Conservation (phyloP, 2,797 vertebrate genomes). For the Tinamus major region DNA sequence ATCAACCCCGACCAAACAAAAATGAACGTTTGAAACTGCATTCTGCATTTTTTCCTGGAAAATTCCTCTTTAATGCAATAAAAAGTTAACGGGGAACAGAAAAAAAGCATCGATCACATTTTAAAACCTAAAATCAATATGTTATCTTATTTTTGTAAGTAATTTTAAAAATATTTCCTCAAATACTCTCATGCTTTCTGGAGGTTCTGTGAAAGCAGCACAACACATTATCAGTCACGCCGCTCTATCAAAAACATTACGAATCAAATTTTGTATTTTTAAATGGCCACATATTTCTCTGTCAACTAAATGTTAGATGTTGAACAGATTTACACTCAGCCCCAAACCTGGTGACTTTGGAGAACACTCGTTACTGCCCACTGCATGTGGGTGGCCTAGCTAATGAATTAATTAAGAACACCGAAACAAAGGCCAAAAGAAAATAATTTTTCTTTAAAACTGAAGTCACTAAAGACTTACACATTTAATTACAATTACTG, state of each 20-base stretch:
- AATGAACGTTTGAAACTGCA: constrained; percentile 43
- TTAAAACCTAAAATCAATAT: constrained; percentile 20
- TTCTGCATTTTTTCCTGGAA: neutral
- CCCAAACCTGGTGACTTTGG: constrained; percentile 48
- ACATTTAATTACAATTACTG: constrained; percentile 81
- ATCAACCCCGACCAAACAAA: constrained; percentile 40
- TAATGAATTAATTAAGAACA: constrained; percentile 78
- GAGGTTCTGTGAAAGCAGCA: constrained; percentile 1
- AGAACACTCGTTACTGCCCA: constrained; percentile 58
- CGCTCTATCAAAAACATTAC: neutral
- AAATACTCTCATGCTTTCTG: neutral
- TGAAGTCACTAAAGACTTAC: constrained; percentile 77
- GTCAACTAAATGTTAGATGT: constrained; percentile 50
- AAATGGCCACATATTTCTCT: constrained; percentile 55
- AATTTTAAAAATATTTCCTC: neutral
- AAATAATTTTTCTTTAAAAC: constrained; percentile 79
- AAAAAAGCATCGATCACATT: neutral
- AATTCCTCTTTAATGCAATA: constrained; percentile 67
- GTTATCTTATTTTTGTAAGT: neutral
- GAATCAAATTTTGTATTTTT: neutral
- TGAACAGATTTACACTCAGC: constrained; percentile 65
- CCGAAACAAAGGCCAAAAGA: constrained; percentile 75
- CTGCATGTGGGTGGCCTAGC: constrained; percentile 76
- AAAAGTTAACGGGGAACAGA: constrained; percentile 67
- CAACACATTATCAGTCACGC: neutral